Evolutionary conservation across 2,797 vertebrate species (phyloP), one percentile per base, ranked within the genome.

Genomic region (Cheirogaleus major): DNA sequence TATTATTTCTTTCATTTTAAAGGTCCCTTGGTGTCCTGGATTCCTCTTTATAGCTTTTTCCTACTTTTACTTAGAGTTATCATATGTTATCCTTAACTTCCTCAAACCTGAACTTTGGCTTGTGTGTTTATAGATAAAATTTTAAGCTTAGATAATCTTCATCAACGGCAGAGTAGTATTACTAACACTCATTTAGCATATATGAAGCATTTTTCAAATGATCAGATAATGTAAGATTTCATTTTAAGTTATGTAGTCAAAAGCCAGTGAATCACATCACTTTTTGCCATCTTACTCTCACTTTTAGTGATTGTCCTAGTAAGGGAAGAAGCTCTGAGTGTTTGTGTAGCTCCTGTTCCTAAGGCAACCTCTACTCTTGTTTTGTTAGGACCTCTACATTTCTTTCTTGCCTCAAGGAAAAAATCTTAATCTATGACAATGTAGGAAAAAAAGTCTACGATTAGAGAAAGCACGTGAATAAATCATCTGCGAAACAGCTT

Each of bases 381-480:
- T 59, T 89, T 89, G 78, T 92, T 61, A 35, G 35, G 22, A 93
- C 18, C 50, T 81, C 57, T 78, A 1, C 48, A 61, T 95, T 92
- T 97, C 63, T 87, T 82, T 95, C 17, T 95, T 85, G 80, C 73
- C 78, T 97, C 85, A 91, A 75, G 30, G n/a, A 98, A 97, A 96
- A 6, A 76, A 59, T 65, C 38, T 59, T 89, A 81, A 15, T 72
- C 17, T 15, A 0, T 52, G 7, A 92, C 69, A 92, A 11, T 63
- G 22, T 80, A 78, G 35, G 83, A 84, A 65, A 96, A 94, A 95
- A 63, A 96, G 30, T 65, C 70, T 7, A 57, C 73, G 4, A 69
- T 72, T 41, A 93, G 20, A 81, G 70, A 95, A 96, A 90, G 69
- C 81, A 65, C 86, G 61, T 57, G 76, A 93, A 95, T 75, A n/a